Base-by-base conservation (phyloP, 2,888 invertebrate species). In the Strigamia transsilvanica region DNA sequence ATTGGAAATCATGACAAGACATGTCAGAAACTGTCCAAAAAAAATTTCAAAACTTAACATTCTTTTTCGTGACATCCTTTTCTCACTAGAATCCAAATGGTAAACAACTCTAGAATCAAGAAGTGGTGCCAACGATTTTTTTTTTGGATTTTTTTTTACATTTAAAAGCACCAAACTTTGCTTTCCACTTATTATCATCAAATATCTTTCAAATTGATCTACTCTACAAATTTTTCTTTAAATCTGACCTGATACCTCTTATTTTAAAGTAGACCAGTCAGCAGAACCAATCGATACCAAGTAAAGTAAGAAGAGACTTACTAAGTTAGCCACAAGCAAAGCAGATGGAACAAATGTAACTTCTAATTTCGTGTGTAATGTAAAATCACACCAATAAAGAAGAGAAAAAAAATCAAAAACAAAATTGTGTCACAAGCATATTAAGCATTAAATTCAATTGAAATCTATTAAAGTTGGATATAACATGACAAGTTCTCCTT, bases 201-300 rank as follows among this genome's bases (percentile, higher is more conserved):
- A 56, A 6, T 56, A 18, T 56, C 18, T 18, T 9, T 5, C 18
- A 56, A 56, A 1, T 56, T 4, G 12, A 56, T 56, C 56, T 18
- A n/a, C 21, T 18, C 18, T 18, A 3, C 18, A 56, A 56, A n/a
- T 18, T 56, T 51, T 56, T 21, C 56, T 18, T n/a, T 56, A 56
- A 18, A 18, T 18, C 18, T 18, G 56, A n/a, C 15, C n/a, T 18
- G 18, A 9, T 56, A n/a, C 56, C 56, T 56, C 56, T 18, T n/a
- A 56, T 18, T 56, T 56, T 56, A 56, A 56, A 56, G 56, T 56
- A 56, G 56, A 56, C 56, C 18, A 7, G 56, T 18, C 56, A 18
- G n/a, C 18, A 56, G 18, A 18, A 56, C 56, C 56, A 56, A 56
- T 56, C 56, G 56, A 56, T 56, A 56, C 56, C n/a, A 18, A 56